phyloP scores from a whole-genome alignment of 2,797 vertebrate species.

The Lithobates pipiens region DNA sequence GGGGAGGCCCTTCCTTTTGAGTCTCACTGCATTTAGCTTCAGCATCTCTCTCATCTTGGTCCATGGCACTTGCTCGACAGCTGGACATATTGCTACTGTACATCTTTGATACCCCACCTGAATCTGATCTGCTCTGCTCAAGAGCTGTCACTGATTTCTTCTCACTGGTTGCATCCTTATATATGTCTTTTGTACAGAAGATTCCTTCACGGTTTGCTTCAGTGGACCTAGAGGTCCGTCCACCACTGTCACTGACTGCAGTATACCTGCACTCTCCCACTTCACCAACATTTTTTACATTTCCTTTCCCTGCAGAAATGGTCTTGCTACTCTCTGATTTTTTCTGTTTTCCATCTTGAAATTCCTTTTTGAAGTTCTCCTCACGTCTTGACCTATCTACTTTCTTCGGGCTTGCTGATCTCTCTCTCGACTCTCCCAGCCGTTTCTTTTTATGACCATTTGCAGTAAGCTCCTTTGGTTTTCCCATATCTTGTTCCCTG shows the following conservation, averaged over 20 bases:
- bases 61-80: slow-evolving; percentile 73
- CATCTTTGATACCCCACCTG: slow-evolving; percentile 73
- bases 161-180: slow-evolving; percentile 75
- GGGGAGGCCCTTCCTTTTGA: slow-evolving; percentile 78
- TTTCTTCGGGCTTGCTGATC: slow-evolving; percentile 84
- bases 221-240: slow-evolving; percentile 75
- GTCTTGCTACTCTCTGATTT: slow-evolving; percentile 85
- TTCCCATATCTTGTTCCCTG: slow-evolving; percentile 81
- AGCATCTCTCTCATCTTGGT: slow-evolving; percentile 76
- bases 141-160: slow-evolving; percentile 74
- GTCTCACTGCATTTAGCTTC: slow-evolving; percentile 77
- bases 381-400: slow-evolving; percentile 80
- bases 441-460: slow-evolving; percentile 84
- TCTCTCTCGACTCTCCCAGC: slow-evolving; percentile 83
- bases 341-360: slow-evolving; percentile 76
- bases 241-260: slow-evolving; percentile 70
- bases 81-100: slow-evolving; percentile 72
- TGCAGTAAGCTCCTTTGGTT: slow-evolving; percentile 83
- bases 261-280: slow-evolving; percentile 72
- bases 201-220: slow-evolving; percentile 78
- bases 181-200: slow-evolving; percentile 74
- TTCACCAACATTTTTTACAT: slow-evolving; percentile 75
- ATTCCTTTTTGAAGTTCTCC: slow-evolving; percentile 77
- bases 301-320: slow-evolving; percentile 79
- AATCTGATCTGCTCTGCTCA: slow-evolving; percentile 74